A percentile compares a stretch with the other conserved stretches of the same genome.
Conservation (phyloP, 64 coral and sea anemone genomes). For the Pachyseris speciosa region DNA sequence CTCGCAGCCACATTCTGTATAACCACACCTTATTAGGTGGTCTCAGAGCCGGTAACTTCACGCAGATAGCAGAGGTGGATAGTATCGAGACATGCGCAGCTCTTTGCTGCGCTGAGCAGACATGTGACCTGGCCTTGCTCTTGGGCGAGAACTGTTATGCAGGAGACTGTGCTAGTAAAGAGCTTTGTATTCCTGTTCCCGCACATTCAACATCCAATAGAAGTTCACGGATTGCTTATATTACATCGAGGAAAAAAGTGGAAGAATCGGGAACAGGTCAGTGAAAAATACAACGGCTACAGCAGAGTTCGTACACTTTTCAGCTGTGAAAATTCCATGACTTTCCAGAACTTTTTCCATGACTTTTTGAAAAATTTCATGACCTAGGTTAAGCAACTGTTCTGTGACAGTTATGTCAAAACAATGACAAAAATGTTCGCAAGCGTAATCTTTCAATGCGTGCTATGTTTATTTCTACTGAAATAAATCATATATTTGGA, state of each 20-base stretch:
- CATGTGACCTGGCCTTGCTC: slow-evolving; percentile 91
- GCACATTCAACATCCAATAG: slow-evolving; percentile 35
- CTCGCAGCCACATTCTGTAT: slow-evolving; percentile 94
- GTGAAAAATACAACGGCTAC: not conserved
- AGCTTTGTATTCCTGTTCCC: slow-evolving; percentile 88
- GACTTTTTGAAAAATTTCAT: no score
- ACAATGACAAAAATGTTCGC: no score
- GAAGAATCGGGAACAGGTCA: slow-evolving; percentile 13
- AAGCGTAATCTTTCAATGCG: no score
- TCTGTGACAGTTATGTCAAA: no score
- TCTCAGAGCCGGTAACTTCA: slow-evolving; percentile 97
- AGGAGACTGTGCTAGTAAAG: slow-evolving; percentile 96
- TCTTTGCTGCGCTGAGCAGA: slow-evolving; percentile 92
- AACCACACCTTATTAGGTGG: slow-evolving; percentile 95
- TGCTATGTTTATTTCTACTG: no score
- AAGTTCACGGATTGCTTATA: slow-evolving; percentile 90
- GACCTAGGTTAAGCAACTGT: no score
- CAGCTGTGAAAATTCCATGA: no score
- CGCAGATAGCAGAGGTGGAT: slow-evolving; percentile 93
- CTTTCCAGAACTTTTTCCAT: no score
- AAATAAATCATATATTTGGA: no score
- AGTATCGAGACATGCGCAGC: slow-evolving; percentile 99
- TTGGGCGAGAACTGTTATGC: slow-evolving; percentile 96
- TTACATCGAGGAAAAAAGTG: slow-evolving; percentile 83
- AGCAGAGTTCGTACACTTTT: no score